phyloP scores from a whole-genome alignment of 2,113 vertebrate species.

The Leucoraja erinaceus region DNA sequence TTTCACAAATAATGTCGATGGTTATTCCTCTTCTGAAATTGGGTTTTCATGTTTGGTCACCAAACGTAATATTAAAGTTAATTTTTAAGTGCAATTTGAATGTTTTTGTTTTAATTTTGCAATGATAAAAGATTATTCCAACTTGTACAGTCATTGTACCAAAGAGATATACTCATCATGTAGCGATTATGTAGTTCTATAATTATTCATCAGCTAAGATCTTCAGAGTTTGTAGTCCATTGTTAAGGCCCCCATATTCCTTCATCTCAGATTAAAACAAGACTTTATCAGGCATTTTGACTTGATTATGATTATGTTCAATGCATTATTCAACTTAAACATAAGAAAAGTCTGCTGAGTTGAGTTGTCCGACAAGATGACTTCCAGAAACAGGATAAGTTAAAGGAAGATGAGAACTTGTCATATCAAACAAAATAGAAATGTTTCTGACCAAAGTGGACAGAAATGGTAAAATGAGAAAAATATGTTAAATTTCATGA shows the following conservation, averaged over 20 bases:
- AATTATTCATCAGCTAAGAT: neutral
- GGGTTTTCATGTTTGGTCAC: neutral
- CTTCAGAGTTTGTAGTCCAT: neutral
- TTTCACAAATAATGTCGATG: slow-evolving; percentile 41
- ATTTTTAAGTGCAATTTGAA: neutral
- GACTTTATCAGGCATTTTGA: neutral
- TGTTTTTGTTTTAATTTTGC: neutral
- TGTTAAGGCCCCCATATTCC: neutral
- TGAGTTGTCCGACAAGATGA: neutral
- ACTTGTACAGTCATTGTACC: neutral
- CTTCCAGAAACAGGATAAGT: neutral
- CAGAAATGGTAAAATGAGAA: neutral
- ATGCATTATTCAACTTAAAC: neutral
- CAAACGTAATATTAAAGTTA: neutral
- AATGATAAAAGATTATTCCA: neutral
- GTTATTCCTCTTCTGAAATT: slow-evolving; percentile 17
- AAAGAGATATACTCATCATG: neutral
- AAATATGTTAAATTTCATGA: neutral
- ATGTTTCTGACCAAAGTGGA: neutral
- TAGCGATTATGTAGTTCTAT: neutral
- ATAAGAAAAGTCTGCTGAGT: neutral
- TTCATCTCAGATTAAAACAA: neutral
- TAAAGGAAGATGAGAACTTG: neutral
- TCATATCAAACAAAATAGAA: neutral
- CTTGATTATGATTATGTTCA: slow-evolving; percentile 1